Evolutionary conservation across 1,140 invertebrate species (phyloP).

Genomic region (Formica selysi): DNA sequence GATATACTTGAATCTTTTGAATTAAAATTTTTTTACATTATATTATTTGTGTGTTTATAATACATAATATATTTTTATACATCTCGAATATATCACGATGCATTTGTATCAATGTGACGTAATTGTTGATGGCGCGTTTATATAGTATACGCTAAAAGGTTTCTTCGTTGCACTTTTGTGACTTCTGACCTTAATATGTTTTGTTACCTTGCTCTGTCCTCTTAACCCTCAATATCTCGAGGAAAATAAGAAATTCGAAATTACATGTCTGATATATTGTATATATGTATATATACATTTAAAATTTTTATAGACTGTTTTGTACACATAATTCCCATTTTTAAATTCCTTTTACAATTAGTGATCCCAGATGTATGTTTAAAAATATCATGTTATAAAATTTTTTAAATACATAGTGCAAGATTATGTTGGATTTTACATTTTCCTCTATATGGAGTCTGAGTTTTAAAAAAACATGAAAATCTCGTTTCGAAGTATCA

Average conservation of each 20-base stretch:
- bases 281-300: not conserved
- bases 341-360: not conserved
- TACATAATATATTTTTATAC: not conserved
- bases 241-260: conserved; percentile 14
- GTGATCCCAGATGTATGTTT: not conserved
- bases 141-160: conserved; percentile 67
- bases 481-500: not conserved
- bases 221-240: not conserved
- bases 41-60: not conserved
- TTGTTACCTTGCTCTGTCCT: conserved; percentile 35
- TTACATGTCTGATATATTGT: not conserved
- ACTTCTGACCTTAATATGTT: conserved; percentile 77
- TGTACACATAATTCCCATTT: not conserved
- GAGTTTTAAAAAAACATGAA: not conserved
- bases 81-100: not conserved
- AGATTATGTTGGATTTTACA: not conserved
- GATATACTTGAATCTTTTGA: not conserved
- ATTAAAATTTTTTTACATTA: not conserved
- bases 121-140: conserved; percentile 60
- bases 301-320: not conserved
- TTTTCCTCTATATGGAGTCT: not conserved
- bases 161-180: conserved; percentile 77
- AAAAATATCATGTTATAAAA: not conserved
- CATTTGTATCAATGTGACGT: conserved; percentile 50
- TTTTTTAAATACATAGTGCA: not conserved